Conservation (phyloP, 2,888 invertebrate species). For the Acleris cristana region DNA sequence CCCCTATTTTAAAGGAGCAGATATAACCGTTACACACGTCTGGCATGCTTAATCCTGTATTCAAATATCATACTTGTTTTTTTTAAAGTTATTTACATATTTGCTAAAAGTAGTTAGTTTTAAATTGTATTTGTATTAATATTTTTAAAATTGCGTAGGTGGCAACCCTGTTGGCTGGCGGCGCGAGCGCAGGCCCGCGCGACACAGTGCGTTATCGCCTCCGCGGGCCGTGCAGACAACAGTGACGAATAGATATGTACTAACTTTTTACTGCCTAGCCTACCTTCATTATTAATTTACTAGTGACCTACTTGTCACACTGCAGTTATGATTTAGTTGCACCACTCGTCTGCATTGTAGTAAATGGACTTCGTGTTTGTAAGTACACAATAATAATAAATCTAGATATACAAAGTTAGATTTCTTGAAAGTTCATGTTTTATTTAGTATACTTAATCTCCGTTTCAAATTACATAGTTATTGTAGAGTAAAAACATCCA, state of each 20-base stretch:
- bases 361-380: background rate
- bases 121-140: background rate
- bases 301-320: slow-evolving; percentile 53
- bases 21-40: slow-evolving; percentile 13
- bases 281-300: slow-evolving; percentile 55
- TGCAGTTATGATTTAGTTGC: slow-evolving; percentile 34
- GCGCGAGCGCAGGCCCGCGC: slow-evolving; percentile 57
- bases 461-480: too few species aligned
- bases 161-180: slow-evolving; percentile 62
- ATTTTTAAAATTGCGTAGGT: slow-evolving; percentile 36
- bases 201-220: slow-evolving; percentile 77
- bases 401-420: background rate
- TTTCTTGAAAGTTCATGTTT: background rate
- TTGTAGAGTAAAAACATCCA: slow-evolving; percentile 53
- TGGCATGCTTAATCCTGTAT: background rate
- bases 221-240: slow-evolving; percentile 61
- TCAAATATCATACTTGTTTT: too few species aligned
- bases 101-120: background rate
- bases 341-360: slow-evolving; percentile 12
- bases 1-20: slow-evolving; percentile 16
- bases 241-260: slow-evolving; percentile 69
- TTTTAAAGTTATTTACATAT: too few species aligned
- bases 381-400: background rate
- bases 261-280: slow-evolving; percentile 60
- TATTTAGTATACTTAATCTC: too few species aligned